A percentile compares a stretch with the other conserved stretches of the same genome.
Conservation (phyloP, 1,140 invertebrate species). For the Drosophila bocki region DNA sequence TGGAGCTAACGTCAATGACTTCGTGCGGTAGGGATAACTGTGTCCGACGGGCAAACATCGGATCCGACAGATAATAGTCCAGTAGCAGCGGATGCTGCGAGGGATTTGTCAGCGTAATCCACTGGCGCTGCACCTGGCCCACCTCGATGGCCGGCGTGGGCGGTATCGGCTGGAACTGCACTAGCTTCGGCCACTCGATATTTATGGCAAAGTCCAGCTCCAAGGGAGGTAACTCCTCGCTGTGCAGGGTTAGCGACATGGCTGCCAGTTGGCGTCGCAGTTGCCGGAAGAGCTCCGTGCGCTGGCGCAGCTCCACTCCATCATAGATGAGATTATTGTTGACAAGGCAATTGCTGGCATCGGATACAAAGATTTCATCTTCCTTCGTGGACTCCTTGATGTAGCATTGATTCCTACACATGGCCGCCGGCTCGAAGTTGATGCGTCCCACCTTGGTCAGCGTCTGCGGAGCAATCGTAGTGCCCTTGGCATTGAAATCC, state of each 20-base stretch:
- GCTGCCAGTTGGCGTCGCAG: conserved; percentile 65
- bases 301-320: conserved; percentile 70
- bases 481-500: conserved; percentile 86
- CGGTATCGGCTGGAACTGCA: conserved; percentile 55
- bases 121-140: conserved; percentile 61
- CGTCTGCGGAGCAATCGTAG: conserved; percentile 82
- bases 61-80: conserved; percentile 76
- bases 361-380: conserved; percentile 23
- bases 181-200: conserved; percentile 81
- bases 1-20: conserved; percentile 69
- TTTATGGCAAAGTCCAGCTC: conserved; percentile 74
- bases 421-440: conserved; percentile 88
- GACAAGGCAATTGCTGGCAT: conserved; percentile 13
- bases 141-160: conserved; percentile 74
- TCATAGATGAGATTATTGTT: conserved; percentile 74
- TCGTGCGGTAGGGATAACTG: conserved; percentile 74
- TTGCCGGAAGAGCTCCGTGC: conserved; percentile 73
- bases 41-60: conserved; percentile 57
- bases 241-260: conserved; percentile 71
- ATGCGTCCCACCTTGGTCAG: conserved; percentile 86
- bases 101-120: conserved; percentile 75
- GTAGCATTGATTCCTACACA: conserved; percentile 92
- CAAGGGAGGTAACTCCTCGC: conserved; percentile 69
- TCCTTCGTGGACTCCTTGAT: conserved; percentile 76
- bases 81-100: conserved; percentile 64